Evolutionary conservation across 2,888 invertebrate species (phyloP).

Genomic region (Protonemura montana): DNA sequence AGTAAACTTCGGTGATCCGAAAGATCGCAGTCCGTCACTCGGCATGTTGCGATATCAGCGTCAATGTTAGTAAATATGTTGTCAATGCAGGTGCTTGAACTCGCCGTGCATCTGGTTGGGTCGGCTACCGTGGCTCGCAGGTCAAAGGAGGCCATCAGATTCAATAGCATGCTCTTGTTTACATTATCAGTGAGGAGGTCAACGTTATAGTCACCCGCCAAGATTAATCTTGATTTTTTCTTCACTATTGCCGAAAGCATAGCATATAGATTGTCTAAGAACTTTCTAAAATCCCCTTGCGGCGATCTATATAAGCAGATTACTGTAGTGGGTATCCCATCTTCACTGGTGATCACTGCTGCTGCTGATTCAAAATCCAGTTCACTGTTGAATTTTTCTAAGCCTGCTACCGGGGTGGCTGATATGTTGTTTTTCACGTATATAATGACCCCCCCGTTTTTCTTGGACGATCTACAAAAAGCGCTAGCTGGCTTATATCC

Average conservation of each 20-base stretch:
- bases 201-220: no score
- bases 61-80: slow-evolving; percentile 12
- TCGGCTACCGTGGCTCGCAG: no score
- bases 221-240: no score
- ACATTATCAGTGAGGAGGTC: no score
- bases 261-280: no score
- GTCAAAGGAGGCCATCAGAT: no score
- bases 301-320: no score
- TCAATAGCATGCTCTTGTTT: no score
- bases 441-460: neutral
- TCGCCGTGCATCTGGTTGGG: neutral
- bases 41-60: neutral
- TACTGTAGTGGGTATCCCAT: no score
- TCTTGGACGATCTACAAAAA: neutral
- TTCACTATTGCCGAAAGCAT: no score
- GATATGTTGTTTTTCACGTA: neutral
- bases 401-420: neutral
- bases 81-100: neutral
- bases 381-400: neutral
- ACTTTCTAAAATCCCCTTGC: no score
- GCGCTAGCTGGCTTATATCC: neutral
- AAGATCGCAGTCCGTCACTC: neutral
- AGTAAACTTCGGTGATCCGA: neutral
- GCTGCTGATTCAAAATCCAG: neutral
- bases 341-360: no score